Percentiles rank a stretch among this genome's conserved stretches.
These are phyloP conservation scores for Eupeodes luniger DNA, from an alignment of 2,888 invertebrate genomes.

Conservation along the genomic window DNA sequence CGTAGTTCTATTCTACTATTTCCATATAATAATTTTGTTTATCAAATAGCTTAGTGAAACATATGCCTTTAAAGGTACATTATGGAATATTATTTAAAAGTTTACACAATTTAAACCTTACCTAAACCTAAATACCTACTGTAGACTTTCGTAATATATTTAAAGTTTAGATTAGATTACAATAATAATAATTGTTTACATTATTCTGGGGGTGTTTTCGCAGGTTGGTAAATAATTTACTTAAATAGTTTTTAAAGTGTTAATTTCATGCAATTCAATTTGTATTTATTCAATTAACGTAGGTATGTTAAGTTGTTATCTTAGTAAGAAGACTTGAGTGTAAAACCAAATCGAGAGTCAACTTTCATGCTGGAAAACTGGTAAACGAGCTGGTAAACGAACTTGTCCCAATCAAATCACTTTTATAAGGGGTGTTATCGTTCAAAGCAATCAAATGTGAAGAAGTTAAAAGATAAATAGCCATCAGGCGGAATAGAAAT, in stretches of 20 bases:
- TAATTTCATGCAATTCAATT: conserved; percentile 8
- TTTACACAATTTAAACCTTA: conserved; percentile 2
- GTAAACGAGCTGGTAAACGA: neutral
- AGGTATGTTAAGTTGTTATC: neutral
- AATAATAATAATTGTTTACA: conserved; percentile 11
- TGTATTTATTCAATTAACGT: conserved; percentile 6
- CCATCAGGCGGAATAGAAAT: no score
- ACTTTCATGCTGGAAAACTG: neutral
- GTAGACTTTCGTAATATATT: no score
- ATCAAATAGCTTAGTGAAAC: conserved; percentile 39
- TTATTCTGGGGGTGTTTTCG: conserved; percentile 4
- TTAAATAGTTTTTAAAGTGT: neutral
- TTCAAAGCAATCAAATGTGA: no score
- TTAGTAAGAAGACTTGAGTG: neutral
- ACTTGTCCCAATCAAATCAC: neutral
- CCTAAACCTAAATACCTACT: neutral
- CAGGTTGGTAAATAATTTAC: neutral
- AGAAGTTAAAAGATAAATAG: no score
- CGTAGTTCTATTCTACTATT: conserved; percentile 14
- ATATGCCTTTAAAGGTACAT: conserved; percentile 27
- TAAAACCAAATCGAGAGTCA: neutral
- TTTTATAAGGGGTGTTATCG: neutral
- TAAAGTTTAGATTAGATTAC: neutral
- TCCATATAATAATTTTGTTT: conserved; percentile 41
- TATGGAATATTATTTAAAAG: conserved; percentile 13